A percentile compares a stretch with the other conserved stretches of the same genome.
phyloP scores from a whole-genome alignment of 2,113 vertebrate genomes.

The Siphamia tubifer region DNA sequence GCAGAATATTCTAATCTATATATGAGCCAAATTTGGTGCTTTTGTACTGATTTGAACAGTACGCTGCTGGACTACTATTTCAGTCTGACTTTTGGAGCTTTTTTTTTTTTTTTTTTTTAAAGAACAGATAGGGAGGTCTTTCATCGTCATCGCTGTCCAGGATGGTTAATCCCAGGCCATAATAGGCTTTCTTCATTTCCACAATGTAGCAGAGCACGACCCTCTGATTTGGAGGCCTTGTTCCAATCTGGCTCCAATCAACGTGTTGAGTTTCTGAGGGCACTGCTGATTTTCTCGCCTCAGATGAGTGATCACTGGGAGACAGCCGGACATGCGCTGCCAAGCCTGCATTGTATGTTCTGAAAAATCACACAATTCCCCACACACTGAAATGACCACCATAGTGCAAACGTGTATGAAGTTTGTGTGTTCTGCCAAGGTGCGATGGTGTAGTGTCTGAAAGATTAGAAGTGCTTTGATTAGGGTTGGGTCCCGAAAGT shows the following conservation, averaged over 20 bases:
- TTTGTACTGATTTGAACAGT: no score
- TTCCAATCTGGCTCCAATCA: conserved; percentile 78
- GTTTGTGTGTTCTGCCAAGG: neutral
- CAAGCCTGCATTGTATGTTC: conserved; percentile 48
- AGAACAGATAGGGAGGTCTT: conserved; percentile 43
- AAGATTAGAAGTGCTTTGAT: no score
- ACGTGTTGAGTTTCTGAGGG: conserved; percentile 37
- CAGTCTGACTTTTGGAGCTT: neutral
- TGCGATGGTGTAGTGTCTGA: no score
- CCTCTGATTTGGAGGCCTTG: conserved; percentile 65
- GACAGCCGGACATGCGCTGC: conserved; percentile 59
- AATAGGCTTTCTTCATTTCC: conserved; percentile 45
- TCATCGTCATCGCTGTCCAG: conserved; percentile 24
- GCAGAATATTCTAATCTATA: no score
- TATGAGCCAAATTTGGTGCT: no score
- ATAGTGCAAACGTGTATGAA: conserved; percentile 6
- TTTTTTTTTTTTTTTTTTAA: neutral
- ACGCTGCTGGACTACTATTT: no score
- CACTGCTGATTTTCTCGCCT: conserved; percentile 64
- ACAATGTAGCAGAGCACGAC: conserved; percentile 44
- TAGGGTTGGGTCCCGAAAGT: no score
- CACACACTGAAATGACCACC: conserved; percentile 43
- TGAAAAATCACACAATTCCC: conserved; percentile 61
- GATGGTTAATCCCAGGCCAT: conserved; percentile 56
- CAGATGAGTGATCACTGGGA: conserved; percentile 68